Evolutionary conservation across 2,888 invertebrate species (phyloP), one percentile per base, ranked within the genome.

Genomic region (Morpho deidamia): DNA sequence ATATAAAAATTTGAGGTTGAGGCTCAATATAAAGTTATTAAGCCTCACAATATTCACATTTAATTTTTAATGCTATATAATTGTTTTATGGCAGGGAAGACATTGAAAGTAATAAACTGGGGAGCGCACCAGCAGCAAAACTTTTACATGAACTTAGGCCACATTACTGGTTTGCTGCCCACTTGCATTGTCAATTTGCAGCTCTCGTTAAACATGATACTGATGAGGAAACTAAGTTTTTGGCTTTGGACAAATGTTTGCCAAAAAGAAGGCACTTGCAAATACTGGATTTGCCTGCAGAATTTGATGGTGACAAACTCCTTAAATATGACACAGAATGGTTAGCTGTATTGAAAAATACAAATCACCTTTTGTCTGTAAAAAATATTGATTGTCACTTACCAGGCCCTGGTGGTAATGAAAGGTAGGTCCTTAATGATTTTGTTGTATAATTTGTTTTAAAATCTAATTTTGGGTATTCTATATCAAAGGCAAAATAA

Each of bases 221-320:
- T 55, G 83, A 83, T 10, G 72, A 61, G 35, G 79, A 87, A 71
- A 81, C 98, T 0, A 96, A 95, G 74, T 99, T 99, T 81, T 83
- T 99, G 62, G 97, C 98, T 0, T 83, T 99, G n/a, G 99, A 99
- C 77, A 99, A 99, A 89, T 99, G 99, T 81, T 88, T 99, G 48
- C 98, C 98, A 0, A 93, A 92, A 67, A 90, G 97, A 59, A 92
- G 95, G 59, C 99, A 97, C 86, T 85, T 99, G 40, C 98, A 99
- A 91, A 92, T 99, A 39, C 62, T 95, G 11, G 94, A 95, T 53
- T 64, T 93, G 40, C 91, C 92, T 23, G 77, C 88, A 44, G 90
- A 93, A 60, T 78, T 79, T 64, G 87, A 90, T 63, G 83, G 90
- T 47, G 89, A 91, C 56, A 82, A 90, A 55, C 80, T 88, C 46